Percentiles rank a stretch among this genome's conserved stretches.
These are phyloP conservation scores for Andricus curvator DNA, from an alignment of 2,888 invertebrate species.

Conservation along the genomic window DNA sequence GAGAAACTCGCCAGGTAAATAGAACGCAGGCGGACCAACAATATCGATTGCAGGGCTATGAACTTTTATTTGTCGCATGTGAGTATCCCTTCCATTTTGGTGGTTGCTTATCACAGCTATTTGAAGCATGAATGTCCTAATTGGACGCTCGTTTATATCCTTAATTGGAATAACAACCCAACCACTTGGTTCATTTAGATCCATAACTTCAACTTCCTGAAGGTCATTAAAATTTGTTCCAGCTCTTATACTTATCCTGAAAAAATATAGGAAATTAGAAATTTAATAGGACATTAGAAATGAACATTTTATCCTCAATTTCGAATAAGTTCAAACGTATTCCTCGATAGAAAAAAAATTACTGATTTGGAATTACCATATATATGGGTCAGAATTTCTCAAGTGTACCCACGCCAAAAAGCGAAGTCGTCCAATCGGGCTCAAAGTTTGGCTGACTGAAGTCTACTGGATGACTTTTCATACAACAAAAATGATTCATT, in stretches of 20 bases:
- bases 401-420: too few relatives aligned
- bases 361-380: too few relatives aligned
- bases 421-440: too few relatives aligned
- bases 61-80: conserved; percentile 97
- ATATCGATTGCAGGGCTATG: conserved; percentile 89
- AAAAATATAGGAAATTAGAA: background rate
- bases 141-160: conserved; percentile 91
- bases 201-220: conserved; percentile 96
- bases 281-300: background rate
- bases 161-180: conserved; percentile 97
- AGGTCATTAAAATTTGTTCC: conserved; percentile 98
- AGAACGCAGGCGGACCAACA: conserved; percentile 84
- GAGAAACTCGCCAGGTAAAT: conserved; percentile 87
- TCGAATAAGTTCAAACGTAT: too few relatives aligned
- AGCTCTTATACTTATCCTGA: conserved; percentile 92
- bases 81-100: conserved; percentile 99
- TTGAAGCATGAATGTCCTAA: conserved; percentile 97
- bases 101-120: conserved; percentile 98
- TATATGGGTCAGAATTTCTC: too few relatives aligned
- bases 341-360: too few relatives aligned
- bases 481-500: too few relatives aligned
- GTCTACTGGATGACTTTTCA: too few relatives aligned
- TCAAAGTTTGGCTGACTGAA: too few relatives aligned
- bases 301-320: too few relatives aligned
- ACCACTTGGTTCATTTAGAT: conserved; percentile 95